Base-by-base conservation (phyloP, 2,797 vertebrate genomes). In the Pelodytes ibericus region DNA sequence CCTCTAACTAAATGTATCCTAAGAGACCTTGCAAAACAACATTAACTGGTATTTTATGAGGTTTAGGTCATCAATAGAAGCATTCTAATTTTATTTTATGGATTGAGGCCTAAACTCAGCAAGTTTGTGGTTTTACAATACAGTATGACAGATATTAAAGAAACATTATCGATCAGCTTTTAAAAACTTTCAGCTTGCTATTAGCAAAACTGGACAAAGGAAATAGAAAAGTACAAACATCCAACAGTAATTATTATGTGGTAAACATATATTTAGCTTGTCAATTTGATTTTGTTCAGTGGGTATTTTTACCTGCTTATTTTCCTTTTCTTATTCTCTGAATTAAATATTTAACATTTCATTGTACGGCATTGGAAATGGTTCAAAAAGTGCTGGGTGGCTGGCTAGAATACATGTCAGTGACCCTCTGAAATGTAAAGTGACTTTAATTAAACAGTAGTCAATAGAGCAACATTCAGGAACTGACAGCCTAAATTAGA, bases 361-460 rank as follows among this genome's bases (percentile, higher is more conserved):
- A 65, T 65, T 65, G 53, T 63, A 71, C 11, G 39, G 44, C 33
- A 26, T 33, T 79, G 77, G 71, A 47, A 69, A 3, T 7, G 3
- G 20, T 61, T 78, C 76, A 68, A 69, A 66, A 68, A 59, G 63
- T 39, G 29, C 62, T 57, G 25, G 26, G 71, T 63, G 51, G 57
- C 44, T 57, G 33, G 69, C 47, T 25, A 44, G 44, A 73, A 74
- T 71, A 68, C 25, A 16, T 73, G 76, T 64, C 71, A 79, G 26
- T 69, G 71, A 73, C 71, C 47, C 71, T 69, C 44, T 69, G 77
- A 79, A 53, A 69, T 62, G 58, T 47, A 79, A 79, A 79, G 76
- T 78, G 76, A 73, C 57, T 78, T 73, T 78, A 73, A 78, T 78
- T 78, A 78, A 72, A 78, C 47, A 72, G 56, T 63, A 78, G 76